Percentiles rank a stretch among this genome's conserved stretches.
Evolutionary conservation across 1,140 invertebrate genomes (phyloP).

Genomic region (Drosophila oshimai): DNA sequence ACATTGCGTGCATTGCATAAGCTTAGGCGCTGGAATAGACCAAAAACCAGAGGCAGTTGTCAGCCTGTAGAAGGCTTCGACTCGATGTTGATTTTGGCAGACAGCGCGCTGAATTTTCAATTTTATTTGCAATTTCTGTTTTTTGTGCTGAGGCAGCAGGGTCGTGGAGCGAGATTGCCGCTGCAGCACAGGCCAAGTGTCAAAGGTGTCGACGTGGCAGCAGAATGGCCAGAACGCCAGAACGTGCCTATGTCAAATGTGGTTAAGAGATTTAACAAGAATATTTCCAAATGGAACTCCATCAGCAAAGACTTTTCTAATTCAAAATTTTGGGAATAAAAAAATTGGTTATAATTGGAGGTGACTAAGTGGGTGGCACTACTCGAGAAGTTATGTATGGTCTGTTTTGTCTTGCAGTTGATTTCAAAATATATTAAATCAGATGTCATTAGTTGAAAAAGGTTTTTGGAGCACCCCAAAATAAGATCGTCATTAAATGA

Average conservation of each 20-base stretch:
- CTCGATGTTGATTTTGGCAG: slow-evolving; percentile 67
- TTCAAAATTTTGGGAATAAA: background rate
- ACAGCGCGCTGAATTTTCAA: slow-evolving; percentile 71
- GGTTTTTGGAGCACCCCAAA: too few relatives aligned
- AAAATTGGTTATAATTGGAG: background rate
- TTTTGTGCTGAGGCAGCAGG: slow-evolving; percentile 58
- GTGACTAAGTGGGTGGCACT: too few relatives aligned
- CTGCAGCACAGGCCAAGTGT: slow-evolving; percentile 41
- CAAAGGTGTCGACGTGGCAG: slow-evolving; percentile 58
- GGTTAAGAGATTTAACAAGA: slow-evolving; percentile 59
- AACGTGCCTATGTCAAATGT: slow-evolving; percentile 72
- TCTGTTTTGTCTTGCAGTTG: too few relatives aligned
- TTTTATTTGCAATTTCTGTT: slow-evolving; percentile 61
- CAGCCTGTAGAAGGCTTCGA: slow-evolving; percentile 29
- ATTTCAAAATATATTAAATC: too few relatives aligned
- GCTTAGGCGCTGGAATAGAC: slow-evolving; percentile 12
- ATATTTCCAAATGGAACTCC: background rate
- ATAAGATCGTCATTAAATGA: too few relatives aligned
- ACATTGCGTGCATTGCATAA: slow-evolving; percentile 51
- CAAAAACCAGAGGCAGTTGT: background rate
- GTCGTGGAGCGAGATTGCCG: slow-evolving; percentile 10
- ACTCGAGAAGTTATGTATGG: too few relatives aligned
- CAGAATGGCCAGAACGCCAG: slow-evolving; percentile 9
- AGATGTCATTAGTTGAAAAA: too few relatives aligned
- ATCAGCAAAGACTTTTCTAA: background rate